Percentiles rank a stretch among this genome's conserved stretches.
phyloP scores from a whole-genome alignment of 1,140 invertebrate species.

The Neotoxoptera formosana region DNA sequence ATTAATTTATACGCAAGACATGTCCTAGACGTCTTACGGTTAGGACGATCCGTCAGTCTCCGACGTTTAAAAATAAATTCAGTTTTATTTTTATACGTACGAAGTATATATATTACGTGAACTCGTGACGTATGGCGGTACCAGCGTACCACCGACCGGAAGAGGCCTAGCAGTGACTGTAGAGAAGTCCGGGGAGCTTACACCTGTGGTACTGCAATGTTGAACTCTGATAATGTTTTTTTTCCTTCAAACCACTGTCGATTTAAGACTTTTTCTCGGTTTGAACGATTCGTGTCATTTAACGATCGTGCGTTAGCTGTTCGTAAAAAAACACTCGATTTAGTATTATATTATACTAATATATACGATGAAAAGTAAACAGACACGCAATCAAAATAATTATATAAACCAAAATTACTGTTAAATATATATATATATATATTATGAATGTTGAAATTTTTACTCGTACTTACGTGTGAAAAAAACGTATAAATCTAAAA shows the following conservation, averaged over 20 bases:
- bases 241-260: not conserved
- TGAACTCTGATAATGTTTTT: not conserved
- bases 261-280: not conserved
- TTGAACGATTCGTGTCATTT: not conserved
- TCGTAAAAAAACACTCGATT: not conserved
- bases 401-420: not conserved
- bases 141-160: not conserved
- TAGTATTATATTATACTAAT: not conserved
- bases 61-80: not conserved
- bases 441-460: not conserved
- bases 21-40: constrained; percentile 8
- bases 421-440: not conserved
- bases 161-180: not conserved
- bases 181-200: not conserved
- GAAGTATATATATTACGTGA: not conserved
- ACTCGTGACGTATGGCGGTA: not conserved
- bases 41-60: not conserved
- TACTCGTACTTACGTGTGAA: not conserved
- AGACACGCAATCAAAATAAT: not conserved
- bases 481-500: not conserved
- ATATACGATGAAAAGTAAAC: not conserved
- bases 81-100: not conserved
- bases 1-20: constrained; percentile 14
- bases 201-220: not conserved
- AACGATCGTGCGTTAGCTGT: not conserved